Evolutionary conservation across 2,888 invertebrate species (phyloP).

Genomic region (Alloscopus bannaensis): DNA sequence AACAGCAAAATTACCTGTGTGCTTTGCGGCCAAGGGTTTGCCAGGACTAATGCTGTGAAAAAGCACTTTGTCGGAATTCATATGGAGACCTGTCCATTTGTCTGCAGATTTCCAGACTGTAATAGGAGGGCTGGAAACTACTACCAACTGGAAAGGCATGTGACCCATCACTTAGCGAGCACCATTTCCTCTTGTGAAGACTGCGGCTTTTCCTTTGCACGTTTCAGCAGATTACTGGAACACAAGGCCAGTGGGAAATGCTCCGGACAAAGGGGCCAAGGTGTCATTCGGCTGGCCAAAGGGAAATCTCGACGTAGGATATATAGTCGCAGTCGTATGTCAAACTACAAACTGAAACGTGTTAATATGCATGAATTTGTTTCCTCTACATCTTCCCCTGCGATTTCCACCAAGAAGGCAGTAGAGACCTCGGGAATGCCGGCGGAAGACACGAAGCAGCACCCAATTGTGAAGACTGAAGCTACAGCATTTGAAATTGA

Average conservation of each 20-base stretch:
- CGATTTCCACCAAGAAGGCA: too few species aligned
- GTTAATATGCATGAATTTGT: too few species aligned
- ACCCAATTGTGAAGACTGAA: too few species aligned
- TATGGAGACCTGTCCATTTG: constrained; percentile 5
- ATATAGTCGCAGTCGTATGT: background rate
- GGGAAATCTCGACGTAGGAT: background rate
- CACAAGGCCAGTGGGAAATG: too few species aligned
- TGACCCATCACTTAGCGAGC: background rate
- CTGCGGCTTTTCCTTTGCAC: background rate
- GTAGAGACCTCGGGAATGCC: too few species aligned
- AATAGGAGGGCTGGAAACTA: constrained; percentile 14
- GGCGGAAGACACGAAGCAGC: too few species aligned
- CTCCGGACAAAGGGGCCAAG: background rate
- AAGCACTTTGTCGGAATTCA: constrained; percentile 15
- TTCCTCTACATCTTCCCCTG: too few species aligned
- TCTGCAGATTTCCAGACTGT: constrained; percentile 24
- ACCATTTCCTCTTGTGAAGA: background rate
- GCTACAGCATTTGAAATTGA: background rate
- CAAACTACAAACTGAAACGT: background rate
- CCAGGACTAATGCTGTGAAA: background rate
- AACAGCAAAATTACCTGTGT: background rate
- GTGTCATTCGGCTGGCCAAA: background rate
- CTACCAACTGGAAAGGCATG: constrained; percentile 22
- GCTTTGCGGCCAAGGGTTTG: background rate
- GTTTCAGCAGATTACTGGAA: background rate